Conservation (phyloP, 2,113 vertebrate genomes). For the Poeciliopsis turrubarensis region DNA sequence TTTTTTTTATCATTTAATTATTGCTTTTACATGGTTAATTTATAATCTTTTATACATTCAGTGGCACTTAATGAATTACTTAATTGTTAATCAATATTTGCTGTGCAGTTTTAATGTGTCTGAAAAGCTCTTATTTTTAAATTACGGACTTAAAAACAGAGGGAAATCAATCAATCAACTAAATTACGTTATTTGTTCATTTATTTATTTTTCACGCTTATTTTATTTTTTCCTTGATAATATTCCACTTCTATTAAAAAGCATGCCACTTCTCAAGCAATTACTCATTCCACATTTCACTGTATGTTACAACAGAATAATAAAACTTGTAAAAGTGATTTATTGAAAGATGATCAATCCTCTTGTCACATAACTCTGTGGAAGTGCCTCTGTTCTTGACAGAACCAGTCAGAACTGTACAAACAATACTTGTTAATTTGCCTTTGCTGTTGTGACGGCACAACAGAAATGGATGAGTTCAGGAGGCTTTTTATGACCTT, state of each 20-base stretch:
- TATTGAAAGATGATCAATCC: not conserved
- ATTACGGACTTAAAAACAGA: not conserved
- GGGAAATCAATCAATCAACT: not conserved
- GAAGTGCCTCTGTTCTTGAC: not conserved
- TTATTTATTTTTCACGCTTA: not conserved
- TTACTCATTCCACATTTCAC: not conserved
- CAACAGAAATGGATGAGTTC: constrained; percentile 29
- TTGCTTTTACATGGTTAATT: too few relatives aligned
- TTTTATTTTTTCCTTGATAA: not conserved
- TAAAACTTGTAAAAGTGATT: not conserved
- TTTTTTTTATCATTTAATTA: too few relatives aligned
- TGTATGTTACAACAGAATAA: not conserved
- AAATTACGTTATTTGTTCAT: not conserved
- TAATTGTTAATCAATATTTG: too few relatives aligned
- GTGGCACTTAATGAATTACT: too few relatives aligned
- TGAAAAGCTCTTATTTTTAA: too few relatives aligned
- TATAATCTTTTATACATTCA: too few relatives aligned
- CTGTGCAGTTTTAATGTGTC: too few relatives aligned
- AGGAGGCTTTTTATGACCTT: constrained; percentile 63
- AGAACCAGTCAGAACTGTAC: constrained; percentile 4
- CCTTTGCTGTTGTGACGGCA: constrained; percentile 3
- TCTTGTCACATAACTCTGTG: not conserved
- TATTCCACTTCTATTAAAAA: not conserved
- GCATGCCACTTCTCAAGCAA: not conserved
- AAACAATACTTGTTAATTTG: not conserved